A percentile compares a stretch with the other conserved stretches of the same genome.
These are phyloP conservation scores for Leptarthrus brevirostris DNA, from an alignment of 2,888 invertebrate species.

Conservation along the genomic window DNA sequence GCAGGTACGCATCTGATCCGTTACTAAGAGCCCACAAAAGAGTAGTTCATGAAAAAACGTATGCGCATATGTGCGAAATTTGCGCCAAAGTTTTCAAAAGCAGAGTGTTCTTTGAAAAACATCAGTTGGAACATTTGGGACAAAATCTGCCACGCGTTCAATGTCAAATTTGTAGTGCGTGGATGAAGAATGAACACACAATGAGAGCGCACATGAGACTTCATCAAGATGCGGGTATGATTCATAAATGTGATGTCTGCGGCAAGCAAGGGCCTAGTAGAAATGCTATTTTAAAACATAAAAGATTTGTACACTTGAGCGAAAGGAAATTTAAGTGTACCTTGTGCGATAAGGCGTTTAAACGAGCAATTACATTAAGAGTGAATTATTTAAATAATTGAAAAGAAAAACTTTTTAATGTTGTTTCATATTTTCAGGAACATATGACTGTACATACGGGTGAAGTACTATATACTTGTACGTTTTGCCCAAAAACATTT, in stretches of 20 bases:
- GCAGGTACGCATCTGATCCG: slow-evolving; percentile 55
- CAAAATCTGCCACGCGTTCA: slow-evolving; percentile 55
- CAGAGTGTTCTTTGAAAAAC: slow-evolving; percentile 56
- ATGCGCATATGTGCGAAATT: slow-evolving; percentile 56
- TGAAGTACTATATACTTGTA: slow-evolving; percentile 56
- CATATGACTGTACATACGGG: slow-evolving; percentile 57
- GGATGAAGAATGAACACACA: slow-evolving; percentile 57
- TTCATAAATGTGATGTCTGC: slow-evolving; percentile 56
- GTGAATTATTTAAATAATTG: too few relatives aligned
- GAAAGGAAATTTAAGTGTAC: slow-evolving; percentile 56
- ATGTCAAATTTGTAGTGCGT: slow-evolving; percentile 56
- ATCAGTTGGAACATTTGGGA: slow-evolving; percentile 56
- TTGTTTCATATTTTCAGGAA: slow-evolving; percentile 50
- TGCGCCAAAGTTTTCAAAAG: slow-evolving; percentile 56
- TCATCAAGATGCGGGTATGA: slow-evolving; percentile 54
- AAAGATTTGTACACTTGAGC: slow-evolving; percentile 57
- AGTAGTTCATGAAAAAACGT: slow-evolving; percentile 55
- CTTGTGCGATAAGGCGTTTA: slow-evolving; percentile 57
- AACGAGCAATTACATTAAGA: slow-evolving; percentile 56
- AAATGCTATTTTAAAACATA: slow-evolving; percentile 57
- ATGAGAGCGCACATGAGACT: slow-evolving; percentile 56
- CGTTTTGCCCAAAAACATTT: slow-evolving; percentile 57
- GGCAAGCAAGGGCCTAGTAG: slow-evolving; percentile 56
- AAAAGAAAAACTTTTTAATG: not conserved
- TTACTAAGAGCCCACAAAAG: slow-evolving; percentile 55